Evolutionary conservation across 2,113 vertebrate species (phyloP).

Genomic region (Riparia riparia): DNA sequence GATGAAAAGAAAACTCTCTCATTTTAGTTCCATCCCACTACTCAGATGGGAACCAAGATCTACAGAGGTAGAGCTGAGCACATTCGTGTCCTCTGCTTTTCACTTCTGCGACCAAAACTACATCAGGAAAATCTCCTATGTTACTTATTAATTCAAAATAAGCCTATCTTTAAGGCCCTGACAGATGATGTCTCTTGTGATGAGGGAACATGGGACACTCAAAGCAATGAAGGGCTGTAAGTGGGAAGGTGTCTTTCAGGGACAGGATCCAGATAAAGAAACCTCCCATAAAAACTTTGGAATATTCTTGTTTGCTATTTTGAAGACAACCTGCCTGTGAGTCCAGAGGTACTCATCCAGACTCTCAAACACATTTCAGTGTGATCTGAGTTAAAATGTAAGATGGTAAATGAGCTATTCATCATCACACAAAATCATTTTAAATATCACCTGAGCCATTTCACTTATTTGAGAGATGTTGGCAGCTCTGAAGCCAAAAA

Average conservation of each 20-base stretch:
- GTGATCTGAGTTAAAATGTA: neutral
- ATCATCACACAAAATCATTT: neutral
- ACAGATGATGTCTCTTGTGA: neutral
- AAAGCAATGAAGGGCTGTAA: neutral
- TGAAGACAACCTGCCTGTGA: neutral
- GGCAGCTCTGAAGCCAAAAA: neutral
- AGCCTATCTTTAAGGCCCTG: neutral
- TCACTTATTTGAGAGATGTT: neutral
- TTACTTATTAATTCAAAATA: neutral
- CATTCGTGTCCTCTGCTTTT: neutral
- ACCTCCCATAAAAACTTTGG: neutral
- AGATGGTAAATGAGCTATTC: neutral
- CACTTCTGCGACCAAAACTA: neutral
- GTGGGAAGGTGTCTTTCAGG: neutral
- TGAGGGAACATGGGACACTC: neutral
- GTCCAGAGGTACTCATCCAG: neutral
- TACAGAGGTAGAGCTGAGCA: neutral
- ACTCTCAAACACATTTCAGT: neutral
- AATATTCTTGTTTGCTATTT: neutral
- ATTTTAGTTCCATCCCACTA: neutral
- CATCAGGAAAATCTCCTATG: neutral
- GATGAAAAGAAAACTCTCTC: neutral
- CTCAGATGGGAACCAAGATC: neutral
- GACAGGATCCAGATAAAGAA: neutral
- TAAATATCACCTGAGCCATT: constrained; percentile 15